phyloP scores from a whole-genome alignment of 2,113 vertebrate genomes.

The Engystomops pustulosus region DNA sequence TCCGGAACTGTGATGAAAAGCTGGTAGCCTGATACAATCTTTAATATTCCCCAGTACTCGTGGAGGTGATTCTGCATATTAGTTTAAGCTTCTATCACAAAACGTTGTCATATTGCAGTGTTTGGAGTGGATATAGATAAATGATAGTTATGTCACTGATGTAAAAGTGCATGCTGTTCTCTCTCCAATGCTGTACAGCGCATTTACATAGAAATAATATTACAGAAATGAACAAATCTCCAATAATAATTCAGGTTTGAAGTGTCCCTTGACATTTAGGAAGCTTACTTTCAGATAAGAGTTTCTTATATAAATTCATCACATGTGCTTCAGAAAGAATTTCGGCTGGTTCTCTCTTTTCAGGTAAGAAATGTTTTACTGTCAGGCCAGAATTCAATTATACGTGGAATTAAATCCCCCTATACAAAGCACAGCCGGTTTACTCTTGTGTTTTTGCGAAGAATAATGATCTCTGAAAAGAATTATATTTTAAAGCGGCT shows the following conservation, averaged over 20 bases:
- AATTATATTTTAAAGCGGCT: not conserved
- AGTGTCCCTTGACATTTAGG: slow-evolving; percentile 55
- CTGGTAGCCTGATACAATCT: slow-evolving; percentile 70
- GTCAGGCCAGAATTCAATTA: slow-evolving; percentile 19
- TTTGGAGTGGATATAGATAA: slow-evolving; percentile 59
- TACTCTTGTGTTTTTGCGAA: not conserved
- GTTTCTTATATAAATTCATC: slow-evolving; percentile 42
- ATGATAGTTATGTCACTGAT: slow-evolving; percentile 30
- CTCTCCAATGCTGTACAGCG: slow-evolving; percentile 7
- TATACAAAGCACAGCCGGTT: not conserved
- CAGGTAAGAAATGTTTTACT: slow-evolving; percentile 23
- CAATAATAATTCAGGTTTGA: slow-evolving; percentile 55
- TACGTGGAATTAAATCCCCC: not conserved
- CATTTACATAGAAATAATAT: slow-evolving; percentile 59
- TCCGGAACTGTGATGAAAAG: slow-evolving; percentile 61
- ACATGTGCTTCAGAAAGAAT: slow-evolving; percentile 16
- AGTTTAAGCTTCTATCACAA: slow-evolving; percentile 65
- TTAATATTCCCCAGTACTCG: slow-evolving; percentile 70
- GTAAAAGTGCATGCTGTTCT: slow-evolving; percentile 47
- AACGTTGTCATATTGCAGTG: slow-evolving; percentile 24
- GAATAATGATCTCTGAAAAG: slow-evolving; percentile 33
- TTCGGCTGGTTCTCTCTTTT: slow-evolving; percentile 33
- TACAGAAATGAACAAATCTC: slow-evolving; percentile 53
- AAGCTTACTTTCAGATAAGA: slow-evolving; percentile 31
- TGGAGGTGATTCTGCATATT: slow-evolving; percentile 59